Evolutionary conservation across 2,113 vertebrate genomes (phyloP).

Genomic region (Callorhinus ursinus): DNA sequence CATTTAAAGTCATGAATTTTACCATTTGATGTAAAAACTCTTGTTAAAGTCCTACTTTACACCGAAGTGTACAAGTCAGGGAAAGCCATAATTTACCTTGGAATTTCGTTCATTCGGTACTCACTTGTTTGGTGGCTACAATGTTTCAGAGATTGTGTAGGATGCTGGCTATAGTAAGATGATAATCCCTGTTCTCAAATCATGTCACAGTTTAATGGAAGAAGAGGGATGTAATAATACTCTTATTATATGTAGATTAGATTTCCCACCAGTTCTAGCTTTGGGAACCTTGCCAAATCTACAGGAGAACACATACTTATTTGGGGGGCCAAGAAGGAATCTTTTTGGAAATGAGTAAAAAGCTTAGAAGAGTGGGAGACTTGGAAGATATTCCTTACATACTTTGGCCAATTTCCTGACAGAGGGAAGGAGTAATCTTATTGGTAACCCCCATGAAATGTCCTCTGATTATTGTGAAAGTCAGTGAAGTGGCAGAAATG

Average conservation of each 20-base stretch:
- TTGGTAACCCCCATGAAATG: not conserved
- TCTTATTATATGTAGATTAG: not conserved
- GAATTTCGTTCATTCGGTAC: not conserved
- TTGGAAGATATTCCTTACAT: not conserved
- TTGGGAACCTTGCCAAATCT: conserved; percentile 18
- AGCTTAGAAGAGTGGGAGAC: not conserved
- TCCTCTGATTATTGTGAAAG: not conserved
- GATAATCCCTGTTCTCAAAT: not conserved
- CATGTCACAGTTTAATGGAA: not conserved
- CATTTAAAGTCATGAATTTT: conserved; percentile 14
- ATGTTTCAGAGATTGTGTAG: not conserved
- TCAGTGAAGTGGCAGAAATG: not conserved
- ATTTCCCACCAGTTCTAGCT: not conserved
- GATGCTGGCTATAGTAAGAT: not conserved
- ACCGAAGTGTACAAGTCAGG: not conserved
- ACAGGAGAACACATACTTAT: not conserved
- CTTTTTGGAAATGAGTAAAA: not conserved
- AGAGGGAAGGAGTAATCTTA: not conserved
- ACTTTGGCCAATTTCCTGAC: not conserved
- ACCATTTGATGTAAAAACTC: not conserved
- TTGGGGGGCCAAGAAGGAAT: not conserved
- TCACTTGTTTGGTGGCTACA: not conserved
- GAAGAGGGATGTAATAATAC: not conserved
- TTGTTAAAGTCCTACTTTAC: not conserved
- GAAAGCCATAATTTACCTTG: not conserved